Conservation (phyloP, 2,797 vertebrate species). For the Sebastes elongatus region DNA sequence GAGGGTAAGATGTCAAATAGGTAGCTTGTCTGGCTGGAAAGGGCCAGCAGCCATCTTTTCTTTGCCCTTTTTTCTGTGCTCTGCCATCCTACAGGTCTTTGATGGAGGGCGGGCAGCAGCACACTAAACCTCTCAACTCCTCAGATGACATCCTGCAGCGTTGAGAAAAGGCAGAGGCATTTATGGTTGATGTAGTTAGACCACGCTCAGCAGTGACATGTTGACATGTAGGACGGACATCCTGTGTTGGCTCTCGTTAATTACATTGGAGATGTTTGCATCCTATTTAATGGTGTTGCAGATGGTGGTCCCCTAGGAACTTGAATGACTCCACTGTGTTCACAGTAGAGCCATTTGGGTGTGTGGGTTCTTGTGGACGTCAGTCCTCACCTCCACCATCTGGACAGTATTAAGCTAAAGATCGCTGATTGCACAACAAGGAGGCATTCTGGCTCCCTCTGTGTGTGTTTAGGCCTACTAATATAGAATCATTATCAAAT, state of each 20-base stretch:
- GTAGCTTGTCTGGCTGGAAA: conserved; percentile 40
- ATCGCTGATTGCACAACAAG: conserved; percentile 53
- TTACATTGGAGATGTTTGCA: conserved; percentile 73
- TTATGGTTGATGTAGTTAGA: conserved; percentile 48
- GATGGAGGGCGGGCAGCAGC: conserved; percentile 18
- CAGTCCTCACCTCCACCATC: conserved; percentile 71
- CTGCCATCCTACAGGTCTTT: conserved; percentile 32
- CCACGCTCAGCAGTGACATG: conserved; percentile 45
- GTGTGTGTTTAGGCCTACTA: conserved; percentile 6
- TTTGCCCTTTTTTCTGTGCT: conserved; percentile 37
- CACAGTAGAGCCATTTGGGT: conserved; percentile 47
- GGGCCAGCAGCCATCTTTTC: conserved; percentile 40
- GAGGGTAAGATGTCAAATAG: conserved; percentile 53
- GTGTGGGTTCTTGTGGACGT: conserved; percentile 58
- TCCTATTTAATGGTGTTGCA: conserved; percentile 66
- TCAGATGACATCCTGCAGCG: conserved; percentile 36
- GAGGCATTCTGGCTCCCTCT: conserved; percentile 11
- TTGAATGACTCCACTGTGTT: conserved; percentile 63
- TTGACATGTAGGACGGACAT: conserved; percentile 62
- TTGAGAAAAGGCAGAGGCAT: conserved; percentile 56
- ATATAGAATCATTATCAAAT: conserved; percentile 12
- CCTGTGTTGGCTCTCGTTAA: conserved; percentile 64
- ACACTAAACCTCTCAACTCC: conserved; percentile 23
- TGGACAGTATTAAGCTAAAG: conserved; percentile 62
- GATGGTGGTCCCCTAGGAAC: conserved; percentile 65